Evolutionary conservation across 2,888 invertebrate genomes (phyloP).

Genomic region (Incurvaria masculella): DNA sequence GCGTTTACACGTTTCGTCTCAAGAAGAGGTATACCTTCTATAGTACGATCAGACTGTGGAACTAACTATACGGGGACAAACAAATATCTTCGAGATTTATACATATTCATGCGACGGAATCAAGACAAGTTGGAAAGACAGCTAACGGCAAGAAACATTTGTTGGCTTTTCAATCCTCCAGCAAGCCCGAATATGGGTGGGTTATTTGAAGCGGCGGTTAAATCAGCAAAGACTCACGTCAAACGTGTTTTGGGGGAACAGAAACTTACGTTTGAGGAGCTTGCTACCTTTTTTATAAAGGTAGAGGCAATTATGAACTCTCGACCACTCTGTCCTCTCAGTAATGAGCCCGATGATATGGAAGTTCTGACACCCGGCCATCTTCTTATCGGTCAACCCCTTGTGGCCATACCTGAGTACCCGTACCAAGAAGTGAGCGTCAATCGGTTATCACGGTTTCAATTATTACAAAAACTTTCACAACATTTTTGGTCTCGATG

Average conservation of each 20-base stretch:
- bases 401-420: conserved; percentile 8
- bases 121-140: too few species aligned
- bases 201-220: conserved; percentile 5
- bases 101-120: background rate
- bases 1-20: background rate
- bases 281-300: conserved; percentile 3
- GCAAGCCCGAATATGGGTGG: too few species aligned
- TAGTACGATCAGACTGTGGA: background rate
- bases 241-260: conserved; percentile 1
- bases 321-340: conserved; percentile 1
- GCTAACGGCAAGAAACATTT: too few species aligned
- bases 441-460: conserved; percentile 1
- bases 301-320: conserved; percentile 5
- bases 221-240: conserved; percentile 2
- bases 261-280: conserved; percentile 2
- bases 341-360: background rate
- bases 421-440: background rate
- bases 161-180: too few species aligned
- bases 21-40: background rate
- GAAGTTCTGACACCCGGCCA: conserved; percentile 14
- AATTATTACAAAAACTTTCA: conserved; percentile 6
- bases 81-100: background rate
- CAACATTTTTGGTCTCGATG: conserved; percentile 3
- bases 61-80: background rate
- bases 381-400: conserved; percentile 14